These are phyloP conservation scores for Cephus rjabovi DNA, from an alignment of 2,888 invertebrate genomes.

Conservation along the genomic window DNA sequence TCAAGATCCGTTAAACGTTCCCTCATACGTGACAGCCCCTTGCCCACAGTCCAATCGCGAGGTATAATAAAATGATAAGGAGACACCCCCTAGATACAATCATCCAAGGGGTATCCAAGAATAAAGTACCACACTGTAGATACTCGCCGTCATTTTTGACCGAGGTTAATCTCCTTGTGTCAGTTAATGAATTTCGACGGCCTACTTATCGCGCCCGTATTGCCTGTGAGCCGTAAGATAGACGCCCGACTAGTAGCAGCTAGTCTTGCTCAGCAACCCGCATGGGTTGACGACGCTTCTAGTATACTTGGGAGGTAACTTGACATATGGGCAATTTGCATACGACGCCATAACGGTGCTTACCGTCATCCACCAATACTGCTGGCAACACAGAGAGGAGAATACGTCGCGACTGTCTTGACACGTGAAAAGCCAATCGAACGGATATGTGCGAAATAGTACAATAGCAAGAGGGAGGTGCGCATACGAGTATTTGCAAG, in stretches of 20 bases:
- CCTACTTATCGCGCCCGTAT: slow-evolving; percentile 65
- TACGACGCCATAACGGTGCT: slow-evolving; percentile 49
- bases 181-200: slow-evolving; percentile 55
- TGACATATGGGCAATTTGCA: slow-evolving; percentile 65
- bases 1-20: not conserved
- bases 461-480: not conserved
- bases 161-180: slow-evolving; percentile 27
- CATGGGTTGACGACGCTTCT: slow-evolving; percentile 51
- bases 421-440: not conserved
- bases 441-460: not conserved
- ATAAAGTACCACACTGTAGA: not conserved
- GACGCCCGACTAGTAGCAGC: slow-evolving; percentile 20
- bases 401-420: not conserved
- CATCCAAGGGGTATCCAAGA: not conserved
- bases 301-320: slow-evolving; percentile 54
- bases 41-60: not conserved
- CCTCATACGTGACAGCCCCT: not conserved
- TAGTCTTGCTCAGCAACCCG: slow-evolving; percentile 48
- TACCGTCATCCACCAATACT: not conserved
- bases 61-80: not conserved
- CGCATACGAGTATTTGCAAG: not conserved
- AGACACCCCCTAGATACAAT: not conserved
- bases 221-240: slow-evolving; percentile 51
- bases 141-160: slow-evolving; percentile 6
- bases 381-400: not conserved